Conservation (phyloP, 2,797 vertebrate species). For the Oryzias sinensis region DNA sequence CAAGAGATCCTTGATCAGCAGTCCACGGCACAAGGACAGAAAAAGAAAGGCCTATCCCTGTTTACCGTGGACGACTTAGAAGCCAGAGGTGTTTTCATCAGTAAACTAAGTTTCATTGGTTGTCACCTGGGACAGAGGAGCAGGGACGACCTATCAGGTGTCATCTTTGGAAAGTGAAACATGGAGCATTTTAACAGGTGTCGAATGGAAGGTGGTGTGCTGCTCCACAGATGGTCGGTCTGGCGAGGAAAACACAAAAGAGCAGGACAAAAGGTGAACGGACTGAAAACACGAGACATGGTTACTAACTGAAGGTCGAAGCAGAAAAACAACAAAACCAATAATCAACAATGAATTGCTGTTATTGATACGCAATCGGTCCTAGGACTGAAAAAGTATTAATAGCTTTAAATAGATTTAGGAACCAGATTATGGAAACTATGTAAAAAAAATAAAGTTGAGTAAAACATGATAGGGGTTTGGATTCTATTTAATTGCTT, state of each 20-base stretch:
- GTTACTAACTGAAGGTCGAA: too few species aligned
- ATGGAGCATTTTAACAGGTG: conserved; percentile 56
- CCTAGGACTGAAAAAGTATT: too few species aligned
- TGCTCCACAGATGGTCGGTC: conserved; percentile 59
- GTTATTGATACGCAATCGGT: too few species aligned
- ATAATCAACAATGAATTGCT: too few species aligned
- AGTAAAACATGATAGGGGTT: too few species aligned
- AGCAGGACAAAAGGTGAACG: conserved; percentile 1
- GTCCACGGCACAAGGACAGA: conserved; percentile 5
- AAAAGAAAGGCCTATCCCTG: not conserved
- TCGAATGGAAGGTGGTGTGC: conserved; percentile 36
- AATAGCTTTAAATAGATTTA: too few species aligned
- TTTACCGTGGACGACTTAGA: conserved; percentile 8
- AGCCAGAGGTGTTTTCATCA: conserved; percentile 30
- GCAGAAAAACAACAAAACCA: too few species aligned
- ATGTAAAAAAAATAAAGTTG: too few species aligned
- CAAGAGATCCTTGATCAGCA: conserved; percentile 7
- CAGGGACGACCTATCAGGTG: conserved; percentile 58
- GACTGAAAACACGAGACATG: not conserved
- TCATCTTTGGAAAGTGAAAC: conserved; percentile 60
- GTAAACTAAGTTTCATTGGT: conserved; percentile 46
- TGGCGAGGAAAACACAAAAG: conserved; percentile 12
- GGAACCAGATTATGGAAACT: too few species aligned
- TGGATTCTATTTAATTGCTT: too few species aligned
- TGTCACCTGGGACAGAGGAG: conserved; percentile 32